Evolutionary conservation across 2,888 invertebrate species (phyloP), one percentile per base, ranked within the genome.

Genomic region (Drosophila longiperda): DNA sequence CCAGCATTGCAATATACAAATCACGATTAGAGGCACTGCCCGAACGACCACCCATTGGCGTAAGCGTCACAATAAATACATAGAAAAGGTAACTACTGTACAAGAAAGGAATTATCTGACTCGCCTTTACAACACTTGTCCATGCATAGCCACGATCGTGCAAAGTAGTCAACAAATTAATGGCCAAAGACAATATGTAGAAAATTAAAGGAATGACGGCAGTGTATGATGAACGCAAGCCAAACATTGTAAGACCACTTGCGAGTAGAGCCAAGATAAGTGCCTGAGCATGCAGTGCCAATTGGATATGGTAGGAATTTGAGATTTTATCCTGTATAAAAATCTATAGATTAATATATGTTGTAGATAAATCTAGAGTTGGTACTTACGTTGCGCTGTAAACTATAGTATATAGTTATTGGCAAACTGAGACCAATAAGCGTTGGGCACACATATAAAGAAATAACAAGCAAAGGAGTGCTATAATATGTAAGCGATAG

Each of bases 401-500:
- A 75, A 53, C 77, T 66, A 50, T 91, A 75, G 59, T 91, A 92
- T 9, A 92, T 62, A 0, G 91, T 70, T 23, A 87, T 86, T 0
- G 92, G 91, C 1, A 91, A 62, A 12, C 81, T 82, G n/a, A 92
- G 79, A 3, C 91, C 91, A 64, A 92, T 81, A 11, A 93, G 77
- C 2, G 91, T 77, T 0, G 94, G 93, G 32, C 91, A 90, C 0
- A 91, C 70, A 59, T 91, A 91, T 17, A 91, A 65, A 0, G 93
- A 93, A 65, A 94, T 88, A 17, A 95, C 91, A 50, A 95, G 90
- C 92, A 93, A 94, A 20, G 94, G 94, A 74, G 93, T 91, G 11
- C 94, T 93, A 83, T 94, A 96, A 95, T 95, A 96, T 49, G 94
- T 93, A 94, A 96, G 93, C 1, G 94, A 92, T 38, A 92, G 83